Evolutionary conservation across 2,797 vertebrate genomes (phyloP).

Genomic region (Syngnathus rostellatus): DNA sequence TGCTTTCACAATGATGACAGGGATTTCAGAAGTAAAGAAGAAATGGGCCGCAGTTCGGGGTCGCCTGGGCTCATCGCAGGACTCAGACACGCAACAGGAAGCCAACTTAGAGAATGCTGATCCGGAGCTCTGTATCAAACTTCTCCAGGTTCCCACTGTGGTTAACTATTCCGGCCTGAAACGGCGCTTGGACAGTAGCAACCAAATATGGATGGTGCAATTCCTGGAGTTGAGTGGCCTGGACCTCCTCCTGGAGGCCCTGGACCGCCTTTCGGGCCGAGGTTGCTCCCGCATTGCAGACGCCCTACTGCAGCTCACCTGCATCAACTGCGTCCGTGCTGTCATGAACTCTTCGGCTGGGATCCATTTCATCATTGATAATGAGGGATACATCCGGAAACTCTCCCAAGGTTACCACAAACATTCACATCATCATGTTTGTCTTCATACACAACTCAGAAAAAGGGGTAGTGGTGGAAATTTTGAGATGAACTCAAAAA

Average conservation of each 20-base stretch:
- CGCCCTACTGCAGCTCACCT: constrained; percentile 92
- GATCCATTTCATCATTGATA: constrained; percentile 91
- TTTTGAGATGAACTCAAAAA: background rate
- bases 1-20: constrained; percentile 71
- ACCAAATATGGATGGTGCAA: constrained; percentile 92
- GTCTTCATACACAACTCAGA: background rate
- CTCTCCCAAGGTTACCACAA: constrained; percentile 82
- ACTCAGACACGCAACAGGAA: constrained; percentile 79
- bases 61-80: constrained; percentile 81
- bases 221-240: constrained; percentile 92
- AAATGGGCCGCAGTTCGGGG: constrained; percentile 87
- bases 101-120: constrained; percentile 93
- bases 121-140: constrained; percentile 88
- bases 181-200: constrained; percentile 85
- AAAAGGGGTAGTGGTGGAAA: background rate
- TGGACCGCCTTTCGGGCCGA: constrained; percentile 87
- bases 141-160: constrained; percentile 90
- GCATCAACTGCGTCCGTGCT: constrained; percentile 87
- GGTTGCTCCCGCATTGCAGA: constrained; percentile 88
- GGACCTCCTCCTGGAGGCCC: constrained; percentile 90
- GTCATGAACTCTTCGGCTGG: constrained; percentile 91
- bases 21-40: constrained; percentile 76
- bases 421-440: background rate
- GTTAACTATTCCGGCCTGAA: constrained; percentile 94
- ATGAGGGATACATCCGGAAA: constrained; percentile 90